Evolutionary conservation across 1,140 invertebrate species (phyloP).

Genomic region (Hestina assimilis): DNA sequence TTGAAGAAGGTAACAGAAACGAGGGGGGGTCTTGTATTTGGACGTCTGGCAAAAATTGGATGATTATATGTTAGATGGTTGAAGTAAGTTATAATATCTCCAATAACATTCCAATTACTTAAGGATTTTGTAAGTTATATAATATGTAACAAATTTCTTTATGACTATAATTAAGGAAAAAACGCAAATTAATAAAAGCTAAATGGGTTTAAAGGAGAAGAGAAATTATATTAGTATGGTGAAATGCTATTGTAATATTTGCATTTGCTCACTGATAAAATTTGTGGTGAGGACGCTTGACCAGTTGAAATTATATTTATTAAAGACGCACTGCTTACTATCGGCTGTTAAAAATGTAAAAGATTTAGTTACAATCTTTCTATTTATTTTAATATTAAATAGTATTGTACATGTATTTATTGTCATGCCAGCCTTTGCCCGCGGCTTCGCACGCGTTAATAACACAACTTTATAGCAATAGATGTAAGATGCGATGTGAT

Average conservation of each 20-base stretch:
- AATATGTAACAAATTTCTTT: background rate
- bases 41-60: too few species aligned
- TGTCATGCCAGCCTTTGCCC: too few species aligned
- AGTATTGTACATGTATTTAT: too few species aligned
- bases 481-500: too few species aligned
- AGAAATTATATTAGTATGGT: constrained; percentile 26
- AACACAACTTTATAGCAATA: too few species aligned
- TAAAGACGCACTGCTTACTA: constrained; percentile 69
- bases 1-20: too few species aligned
- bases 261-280: constrained; percentile 67
- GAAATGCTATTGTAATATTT: constrained; percentile 38
- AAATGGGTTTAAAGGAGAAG: constrained; percentile 7
- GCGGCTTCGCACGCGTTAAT: too few species aligned
- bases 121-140: background rate
- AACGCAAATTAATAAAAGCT: constrained; percentile 20
- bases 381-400: background rate
- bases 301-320: constrained; percentile 75
- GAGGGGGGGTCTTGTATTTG: too few species aligned
- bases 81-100: too few species aligned
- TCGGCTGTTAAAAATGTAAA: constrained; percentile 60
- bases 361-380: constrained; percentile 7
- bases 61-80: too few species aligned
- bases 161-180: background rate
- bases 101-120: too few species aligned
- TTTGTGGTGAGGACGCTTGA: constrained; percentile 69